Conservation (phyloP, 2,113 vertebrate species). For the Actinemys pallida region DNA sequence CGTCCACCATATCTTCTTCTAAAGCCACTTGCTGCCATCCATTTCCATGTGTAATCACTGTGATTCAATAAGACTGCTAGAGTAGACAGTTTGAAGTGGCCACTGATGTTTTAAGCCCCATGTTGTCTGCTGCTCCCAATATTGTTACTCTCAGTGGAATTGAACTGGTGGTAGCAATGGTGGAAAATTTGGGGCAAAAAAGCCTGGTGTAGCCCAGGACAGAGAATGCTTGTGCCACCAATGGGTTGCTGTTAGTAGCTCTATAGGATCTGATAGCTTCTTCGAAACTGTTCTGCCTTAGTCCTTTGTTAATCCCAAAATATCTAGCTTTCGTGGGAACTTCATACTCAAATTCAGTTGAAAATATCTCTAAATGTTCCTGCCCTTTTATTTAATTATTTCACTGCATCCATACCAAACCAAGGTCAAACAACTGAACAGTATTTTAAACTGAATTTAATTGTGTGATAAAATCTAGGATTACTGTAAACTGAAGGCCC, state of each 20-base stretch:
- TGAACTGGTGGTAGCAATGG: not conserved
- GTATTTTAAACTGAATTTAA: not conserved
- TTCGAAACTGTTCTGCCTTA: not conserved
- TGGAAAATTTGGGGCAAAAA: not conserved
- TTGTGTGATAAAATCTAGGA: not conserved
- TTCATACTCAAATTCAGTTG: not conserved
- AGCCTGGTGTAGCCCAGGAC: not conserved
- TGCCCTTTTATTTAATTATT: not conserved
- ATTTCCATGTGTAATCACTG: not conserved
- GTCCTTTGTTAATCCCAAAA: not conserved
- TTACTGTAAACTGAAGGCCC: not conserved
- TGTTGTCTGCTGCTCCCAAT: not conserved
- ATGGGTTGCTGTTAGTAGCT: not conserved
- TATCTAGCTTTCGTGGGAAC: not conserved
- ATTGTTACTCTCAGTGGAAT: not conserved
- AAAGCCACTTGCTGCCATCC: not conserved
- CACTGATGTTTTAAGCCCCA: not conserved
- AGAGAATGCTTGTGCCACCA: not conserved
- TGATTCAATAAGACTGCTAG: not conserved
- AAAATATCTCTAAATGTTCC: not conserved
- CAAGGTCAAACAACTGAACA: not conserved
- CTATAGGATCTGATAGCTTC: not conserved
- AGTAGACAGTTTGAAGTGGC: too few relatives aligned
- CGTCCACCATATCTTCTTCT: not conserved
- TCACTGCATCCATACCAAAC: not conserved